Evolutionary conservation across 2,113 vertebrate genomes (phyloP).

Genomic region (Seriola aureovittata): DNA sequence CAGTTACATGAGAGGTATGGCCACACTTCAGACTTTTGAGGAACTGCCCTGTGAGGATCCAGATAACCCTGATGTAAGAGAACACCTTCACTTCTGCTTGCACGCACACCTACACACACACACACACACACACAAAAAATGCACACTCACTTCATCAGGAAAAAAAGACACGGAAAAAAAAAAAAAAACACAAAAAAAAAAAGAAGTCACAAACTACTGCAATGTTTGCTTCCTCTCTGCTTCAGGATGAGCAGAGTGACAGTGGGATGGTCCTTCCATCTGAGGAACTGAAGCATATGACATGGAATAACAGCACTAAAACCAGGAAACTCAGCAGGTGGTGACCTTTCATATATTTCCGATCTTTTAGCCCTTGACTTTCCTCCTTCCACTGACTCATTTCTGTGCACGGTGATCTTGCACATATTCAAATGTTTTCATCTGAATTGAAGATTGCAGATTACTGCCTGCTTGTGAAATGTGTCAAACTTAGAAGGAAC

Average conservation of each 20-base stretch:
- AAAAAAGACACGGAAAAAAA: neutral
- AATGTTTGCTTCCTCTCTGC: slow-evolving; percentile 18
- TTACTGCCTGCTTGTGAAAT: neutral
- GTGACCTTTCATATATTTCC: slow-evolving; percentile 16
- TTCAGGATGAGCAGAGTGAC: slow-evolving; percentile 89
- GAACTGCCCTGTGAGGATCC: slow-evolving; percentile 60
- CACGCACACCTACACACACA: neutral
- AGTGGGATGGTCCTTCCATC: slow-evolving; percentile 88
- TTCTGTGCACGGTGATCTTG: neutral
- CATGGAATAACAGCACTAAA: slow-evolving; percentile 79
- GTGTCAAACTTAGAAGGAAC: neutral
- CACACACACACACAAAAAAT: neutral
- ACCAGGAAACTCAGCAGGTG: slow-evolving; percentile 81
- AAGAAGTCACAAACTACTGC: too few species aligned
- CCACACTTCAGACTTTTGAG: slow-evolving; percentile 76
- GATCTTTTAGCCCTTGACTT: neutral
- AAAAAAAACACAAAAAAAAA: neutral
- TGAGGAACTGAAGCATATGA: slow-evolving; percentile 88
- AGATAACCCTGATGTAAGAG: slow-evolving; percentile 61
- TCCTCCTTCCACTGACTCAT: too few species aligned
- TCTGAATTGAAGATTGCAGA: neutral
- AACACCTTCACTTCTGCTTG: slow-evolving; percentile 23
- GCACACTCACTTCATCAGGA: neutral
- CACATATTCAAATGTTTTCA: neutral
- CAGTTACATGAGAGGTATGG: slow-evolving; percentile 78